A percentile compares a stretch with the other conserved stretches of the same genome.
Evolutionary conservation across 2,888 invertebrate species (phyloP).

Genomic region (Azorinus chamasolen): DNA sequence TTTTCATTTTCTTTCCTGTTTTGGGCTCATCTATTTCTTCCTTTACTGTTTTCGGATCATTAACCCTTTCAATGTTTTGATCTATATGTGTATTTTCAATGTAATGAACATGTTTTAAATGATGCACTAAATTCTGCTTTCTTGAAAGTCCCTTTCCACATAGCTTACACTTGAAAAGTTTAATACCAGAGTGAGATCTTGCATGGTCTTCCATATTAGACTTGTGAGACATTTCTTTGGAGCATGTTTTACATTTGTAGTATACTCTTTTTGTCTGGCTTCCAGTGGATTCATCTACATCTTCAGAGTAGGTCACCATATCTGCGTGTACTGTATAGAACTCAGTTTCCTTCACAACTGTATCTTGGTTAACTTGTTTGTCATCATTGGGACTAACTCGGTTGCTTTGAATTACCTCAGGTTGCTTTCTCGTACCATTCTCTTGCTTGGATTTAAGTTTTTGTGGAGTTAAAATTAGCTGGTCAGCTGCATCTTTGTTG

Average conservation of each 20-base stretch:
- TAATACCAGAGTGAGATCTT: slow-evolving; percentile 41
- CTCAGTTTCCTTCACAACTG: slow-evolving; percentile 14
- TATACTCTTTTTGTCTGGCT: not conserved
- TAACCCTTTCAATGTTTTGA: not conserved
- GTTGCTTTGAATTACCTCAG: too few species aligned
- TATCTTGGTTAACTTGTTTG: too few species aligned
- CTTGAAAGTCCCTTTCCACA: slow-evolving; percentile 48
- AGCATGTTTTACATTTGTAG: slow-evolving; percentile 39
- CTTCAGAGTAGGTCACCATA: not conserved
- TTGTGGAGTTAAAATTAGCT: too few species aligned
- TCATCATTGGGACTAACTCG: too few species aligned
- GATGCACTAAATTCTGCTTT: slow-evolving; percentile 52
- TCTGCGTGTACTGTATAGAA: slow-evolving; percentile 18
- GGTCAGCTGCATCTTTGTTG: slow-evolving; percentile 17
- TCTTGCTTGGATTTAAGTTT: not conserved
- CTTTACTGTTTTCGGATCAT: too few species aligned
- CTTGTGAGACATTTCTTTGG: slow-evolving; percentile 23
- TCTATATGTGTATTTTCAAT: slow-evolving; percentile 30
- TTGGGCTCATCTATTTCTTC: too few species aligned
- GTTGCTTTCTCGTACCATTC: too few species aligned
- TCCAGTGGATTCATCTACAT: slow-evolving; percentile 2
- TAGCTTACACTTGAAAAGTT: slow-evolving; percentile 40
- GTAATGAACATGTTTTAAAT: slow-evolving; percentile 44
- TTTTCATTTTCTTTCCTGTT: too few species aligned
- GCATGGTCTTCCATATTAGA: slow-evolving; percentile 51